These are phyloP conservation scores for Plotosus lineatus DNA, from an alignment of 2,113 vertebrate species.

Conservation along the genomic window DNA sequence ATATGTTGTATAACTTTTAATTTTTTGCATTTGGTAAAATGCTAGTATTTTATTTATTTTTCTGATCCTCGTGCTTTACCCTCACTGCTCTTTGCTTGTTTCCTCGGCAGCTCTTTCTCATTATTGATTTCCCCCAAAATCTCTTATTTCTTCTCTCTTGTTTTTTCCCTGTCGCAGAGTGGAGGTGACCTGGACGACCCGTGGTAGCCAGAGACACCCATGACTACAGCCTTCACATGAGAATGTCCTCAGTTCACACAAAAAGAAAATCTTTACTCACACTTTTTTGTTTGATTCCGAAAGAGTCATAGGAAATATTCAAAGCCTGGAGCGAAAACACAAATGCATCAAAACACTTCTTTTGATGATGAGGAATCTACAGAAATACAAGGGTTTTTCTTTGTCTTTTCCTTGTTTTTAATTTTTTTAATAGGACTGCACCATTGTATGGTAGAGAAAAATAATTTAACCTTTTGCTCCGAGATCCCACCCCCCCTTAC, in stretches of 20 bases:
- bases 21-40: neutral
- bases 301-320: conserved; percentile 67
- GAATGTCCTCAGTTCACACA: conserved; percentile 80
- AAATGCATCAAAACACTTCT: conserved; percentile 59
- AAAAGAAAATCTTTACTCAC: conserved; percentile 80
- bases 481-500: conserved; percentile 50
- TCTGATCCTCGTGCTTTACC: conserved; percentile 11
- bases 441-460: conserved; percentile 68
- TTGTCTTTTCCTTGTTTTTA: too few species aligned
- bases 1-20: conserved; percentile 16
- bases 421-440: conserved; percentile 62
- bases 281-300: conserved; percentile 72
- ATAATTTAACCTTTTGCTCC: conserved; percentile 70
- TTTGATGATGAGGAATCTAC: conserved; percentile 82
- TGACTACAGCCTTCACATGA: conserved; percentile 63
- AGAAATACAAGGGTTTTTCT: conserved; percentile 75
- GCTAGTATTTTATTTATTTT: neutral
- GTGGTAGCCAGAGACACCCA: conserved; percentile 83
- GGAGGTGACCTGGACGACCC: conserved; percentile 97
- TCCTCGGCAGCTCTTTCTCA: conserved; percentile 34
- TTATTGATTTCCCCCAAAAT: conserved; percentile 6
- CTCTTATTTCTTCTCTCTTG: conserved; percentile 65
- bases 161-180: conserved; percentile 78
- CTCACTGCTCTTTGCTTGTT: conserved; percentile 12
- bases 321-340: conserved; percentile 49